These are phyloP conservation scores for Danaus chrysippus DNA, from an alignment of 2,888 invertebrate species.

Conservation along the genomic window DNA sequence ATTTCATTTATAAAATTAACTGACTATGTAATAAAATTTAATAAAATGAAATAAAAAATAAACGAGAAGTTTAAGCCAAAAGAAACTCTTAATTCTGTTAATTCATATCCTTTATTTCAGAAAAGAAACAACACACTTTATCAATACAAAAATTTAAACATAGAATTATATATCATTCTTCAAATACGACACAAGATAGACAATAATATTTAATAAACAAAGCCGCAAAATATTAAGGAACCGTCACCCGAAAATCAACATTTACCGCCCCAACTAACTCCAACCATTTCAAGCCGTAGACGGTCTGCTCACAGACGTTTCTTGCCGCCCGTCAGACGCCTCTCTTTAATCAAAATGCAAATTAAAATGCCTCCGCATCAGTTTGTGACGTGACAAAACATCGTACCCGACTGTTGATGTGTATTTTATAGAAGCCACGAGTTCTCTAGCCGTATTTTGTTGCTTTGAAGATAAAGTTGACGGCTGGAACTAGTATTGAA, in stretches of 20 bases:
- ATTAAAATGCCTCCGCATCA: constrained; percentile 51
- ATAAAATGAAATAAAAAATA: too few species aligned
- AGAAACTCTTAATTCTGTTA: too few species aligned
- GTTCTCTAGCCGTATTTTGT: constrained; percentile 17
- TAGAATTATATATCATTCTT: neutral
- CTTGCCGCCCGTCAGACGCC: constrained; percentile 43
- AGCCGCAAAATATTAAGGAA: neutral
- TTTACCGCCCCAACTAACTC: constrained; percentile 12
- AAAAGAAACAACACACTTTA: neutral
- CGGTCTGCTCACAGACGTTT: constrained; percentile 30
- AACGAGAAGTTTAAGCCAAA: too few species aligned
- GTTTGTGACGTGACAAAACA: constrained; percentile 49
- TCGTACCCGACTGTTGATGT: constrained; percentile 39
- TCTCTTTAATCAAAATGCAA: constrained; percentile 61
- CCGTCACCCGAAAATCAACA: constrained; percentile 5
- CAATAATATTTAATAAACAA: neutral
- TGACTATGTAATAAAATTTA: too few species aligned
- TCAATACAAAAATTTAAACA: neutral
- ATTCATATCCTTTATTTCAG: too few species aligned
- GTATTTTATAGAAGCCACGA: constrained; percentile 41
- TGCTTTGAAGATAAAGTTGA: constrained; percentile 10
- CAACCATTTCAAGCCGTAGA: constrained; percentile 14
- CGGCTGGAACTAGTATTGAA: constrained; percentile 9
- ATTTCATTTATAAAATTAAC: too few species aligned
- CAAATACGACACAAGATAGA: neutral